Percentiles rank a stretch among this genome's conserved stretches.
These are phyloP conservation scores for Trichomalopsis sarcophagae DNA, from an alignment of 1,140 invertebrate species.

Conservation along the genomic window DNA sequence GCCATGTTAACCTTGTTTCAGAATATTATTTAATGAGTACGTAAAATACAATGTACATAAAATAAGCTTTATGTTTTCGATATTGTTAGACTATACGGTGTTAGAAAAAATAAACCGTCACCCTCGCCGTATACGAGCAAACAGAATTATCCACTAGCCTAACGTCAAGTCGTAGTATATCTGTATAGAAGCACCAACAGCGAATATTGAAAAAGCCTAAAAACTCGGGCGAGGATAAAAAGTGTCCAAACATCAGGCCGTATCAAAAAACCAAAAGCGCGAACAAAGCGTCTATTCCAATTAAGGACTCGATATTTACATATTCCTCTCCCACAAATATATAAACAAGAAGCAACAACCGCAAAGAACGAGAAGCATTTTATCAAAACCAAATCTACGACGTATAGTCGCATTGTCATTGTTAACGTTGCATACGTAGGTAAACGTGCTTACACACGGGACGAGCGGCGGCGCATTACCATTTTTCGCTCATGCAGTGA, in stretches of 20 bases:
- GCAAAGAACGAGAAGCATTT: constrained; percentile 6
- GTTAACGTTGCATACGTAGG: constrained; percentile 12
- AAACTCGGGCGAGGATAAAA: too few relatives aligned
- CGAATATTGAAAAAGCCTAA: too few relatives aligned
- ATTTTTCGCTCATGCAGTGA: constrained; percentile 50
- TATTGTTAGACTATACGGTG: too few relatives aligned
- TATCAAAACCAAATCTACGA: constrained; percentile 43
- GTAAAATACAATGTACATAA: too few relatives aligned
- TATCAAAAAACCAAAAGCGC: background rate
- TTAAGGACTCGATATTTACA: constrained; percentile 3
- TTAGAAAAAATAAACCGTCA: background rate
- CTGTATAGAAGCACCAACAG: too few relatives aligned
- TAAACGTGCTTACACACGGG: background rate
- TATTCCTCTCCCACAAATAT: too few relatives aligned
- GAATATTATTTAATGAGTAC: background rate
- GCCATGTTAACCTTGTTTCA: background rate
- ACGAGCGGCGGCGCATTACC: constrained; percentile 29
- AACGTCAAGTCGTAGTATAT: too few relatives aligned
- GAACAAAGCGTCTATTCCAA: background rate
- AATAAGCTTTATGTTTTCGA: too few relatives aligned
- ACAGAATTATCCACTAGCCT: too few relatives aligned
- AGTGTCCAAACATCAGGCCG: too few relatives aligned
- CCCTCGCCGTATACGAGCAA: too few relatives aligned
- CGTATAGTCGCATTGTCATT: constrained; percentile 41
- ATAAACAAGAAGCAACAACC: background rate